Evolutionary conservation across 2,888 invertebrate species (phyloP).

Genomic region (Ernsta delagoae): DNA sequence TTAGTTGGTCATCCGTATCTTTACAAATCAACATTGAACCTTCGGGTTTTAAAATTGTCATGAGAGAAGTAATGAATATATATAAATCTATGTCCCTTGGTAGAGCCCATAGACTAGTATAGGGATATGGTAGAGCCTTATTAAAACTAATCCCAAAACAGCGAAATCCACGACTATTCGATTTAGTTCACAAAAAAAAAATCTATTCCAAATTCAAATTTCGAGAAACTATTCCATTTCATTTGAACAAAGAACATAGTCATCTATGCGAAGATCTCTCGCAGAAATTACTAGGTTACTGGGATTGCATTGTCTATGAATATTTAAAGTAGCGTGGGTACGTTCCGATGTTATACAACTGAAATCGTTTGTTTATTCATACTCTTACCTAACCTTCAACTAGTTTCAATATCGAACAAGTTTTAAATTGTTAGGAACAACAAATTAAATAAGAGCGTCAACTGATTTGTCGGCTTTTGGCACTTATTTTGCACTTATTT

Average conservation of each 20-base stretch:
- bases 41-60: too few species aligned
- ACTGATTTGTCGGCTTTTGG: too few species aligned
- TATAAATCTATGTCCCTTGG: too few species aligned
- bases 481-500: too few species aligned
- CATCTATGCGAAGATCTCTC: conserved; percentile 30
- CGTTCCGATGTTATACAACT: background rate
- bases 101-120: too few species aligned
- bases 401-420: background rate
- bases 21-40: too few species aligned
- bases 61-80: too few species aligned
- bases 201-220: background rate
- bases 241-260: conserved; percentile 16
- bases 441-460: background rate
- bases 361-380: background rate
- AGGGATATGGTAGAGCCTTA: too few species aligned
- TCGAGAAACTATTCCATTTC: background rate
- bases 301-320: conserved; percentile 30
- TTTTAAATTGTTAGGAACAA: background rate
- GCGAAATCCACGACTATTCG: background rate
- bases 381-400: conserved; percentile 11
- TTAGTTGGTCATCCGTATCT: too few species aligned
- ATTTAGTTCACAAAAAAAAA: background rate
- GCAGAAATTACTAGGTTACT: conserved; percentile 23
- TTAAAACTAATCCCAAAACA: background rate
- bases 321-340: conserved; percentile 19